Percentiles rank a stretch among this genome's conserved stretches.
Conservation (phyloP, 2,113 vertebrate genomes). For the Merops nubicus region DNA sequence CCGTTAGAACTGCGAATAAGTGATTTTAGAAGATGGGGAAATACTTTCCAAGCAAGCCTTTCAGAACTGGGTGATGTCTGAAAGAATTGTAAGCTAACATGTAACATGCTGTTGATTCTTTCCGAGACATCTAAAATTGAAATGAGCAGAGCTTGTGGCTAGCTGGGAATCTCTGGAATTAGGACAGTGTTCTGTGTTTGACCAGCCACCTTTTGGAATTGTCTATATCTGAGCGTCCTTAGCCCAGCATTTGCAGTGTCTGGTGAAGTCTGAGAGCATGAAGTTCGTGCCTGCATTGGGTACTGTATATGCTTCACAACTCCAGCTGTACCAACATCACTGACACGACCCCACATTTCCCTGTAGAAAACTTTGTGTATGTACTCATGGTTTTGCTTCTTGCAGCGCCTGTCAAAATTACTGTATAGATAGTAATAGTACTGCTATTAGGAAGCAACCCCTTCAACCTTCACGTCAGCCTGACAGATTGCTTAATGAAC, state of each 20-base stretch:
- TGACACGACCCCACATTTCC: neutral
- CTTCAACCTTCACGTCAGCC: neutral
- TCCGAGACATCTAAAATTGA: neutral
- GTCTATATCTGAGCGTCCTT: neutral
- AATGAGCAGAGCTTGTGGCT: neutral
- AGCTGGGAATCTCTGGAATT: neutral
- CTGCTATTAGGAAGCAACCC: neutral
- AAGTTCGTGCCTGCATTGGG: neutral
- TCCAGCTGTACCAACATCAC: neutral
- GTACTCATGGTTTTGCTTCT: neutral
- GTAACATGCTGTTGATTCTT: neutral
- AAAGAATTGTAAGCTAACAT: neutral
- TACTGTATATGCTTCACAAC: neutral
- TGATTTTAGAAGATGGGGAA: neutral
- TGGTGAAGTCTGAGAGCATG: neutral
- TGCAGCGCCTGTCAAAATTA: neutral
- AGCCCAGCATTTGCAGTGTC: neutral
- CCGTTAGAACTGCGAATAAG: neutral
- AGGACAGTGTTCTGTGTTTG: neutral
- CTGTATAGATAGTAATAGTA: neutral
- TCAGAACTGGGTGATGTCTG: neutral
- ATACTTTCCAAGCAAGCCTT: neutral
- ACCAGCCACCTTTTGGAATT: neutral
- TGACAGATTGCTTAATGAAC: neutral
- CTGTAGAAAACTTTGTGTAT: neutral